A percentile compares a stretch with the other conserved stretches of the same genome.
Conservation (phyloP, 2,797 vertebrate species). For the Momotus momota region DNA sequence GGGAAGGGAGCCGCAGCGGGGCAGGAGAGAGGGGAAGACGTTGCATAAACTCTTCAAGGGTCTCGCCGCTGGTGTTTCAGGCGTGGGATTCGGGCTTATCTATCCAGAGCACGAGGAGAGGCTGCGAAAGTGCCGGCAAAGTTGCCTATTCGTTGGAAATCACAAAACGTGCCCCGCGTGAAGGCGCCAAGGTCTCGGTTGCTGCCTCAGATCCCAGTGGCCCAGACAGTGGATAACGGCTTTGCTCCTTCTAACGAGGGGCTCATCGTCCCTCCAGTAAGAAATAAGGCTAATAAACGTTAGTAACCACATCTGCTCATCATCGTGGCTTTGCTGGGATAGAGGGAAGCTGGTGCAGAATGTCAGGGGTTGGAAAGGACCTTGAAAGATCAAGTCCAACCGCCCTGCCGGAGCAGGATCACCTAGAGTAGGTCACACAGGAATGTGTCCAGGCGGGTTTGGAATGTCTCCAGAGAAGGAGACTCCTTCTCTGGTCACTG, state of each 20-base stretch:
- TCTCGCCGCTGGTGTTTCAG: neutral
- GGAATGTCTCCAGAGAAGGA: too few relatives aligned
- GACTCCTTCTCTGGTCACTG: neutral
- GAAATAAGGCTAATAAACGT: neutral
- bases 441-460: too few relatives aligned
- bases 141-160: neutral
- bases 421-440: too few relatives aligned
- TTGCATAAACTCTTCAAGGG: slow-evolving; percentile 22
- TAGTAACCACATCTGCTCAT: neutral
- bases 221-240: neutral
- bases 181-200: neutral
- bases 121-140: neutral
- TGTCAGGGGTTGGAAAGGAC: too few relatives aligned
- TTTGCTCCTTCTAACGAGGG: neutral
- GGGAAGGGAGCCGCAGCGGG: slow-evolving; percentile 51
- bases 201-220: neutral
- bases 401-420: too few relatives aligned
- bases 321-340: neutral
- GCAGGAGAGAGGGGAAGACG: neutral
- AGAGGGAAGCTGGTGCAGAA: neutral
- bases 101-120: neutral
- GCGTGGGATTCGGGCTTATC: slow-evolving; percentile 25
- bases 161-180: neutral
- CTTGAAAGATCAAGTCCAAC: too few relatives aligned
- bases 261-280: neutral